A percentile compares a stretch with the other conserved stretches of the same genome.
phyloP scores from a whole-genome alignment of 2,888 invertebrate species.

The Anagyrus pseudococci region DNA sequence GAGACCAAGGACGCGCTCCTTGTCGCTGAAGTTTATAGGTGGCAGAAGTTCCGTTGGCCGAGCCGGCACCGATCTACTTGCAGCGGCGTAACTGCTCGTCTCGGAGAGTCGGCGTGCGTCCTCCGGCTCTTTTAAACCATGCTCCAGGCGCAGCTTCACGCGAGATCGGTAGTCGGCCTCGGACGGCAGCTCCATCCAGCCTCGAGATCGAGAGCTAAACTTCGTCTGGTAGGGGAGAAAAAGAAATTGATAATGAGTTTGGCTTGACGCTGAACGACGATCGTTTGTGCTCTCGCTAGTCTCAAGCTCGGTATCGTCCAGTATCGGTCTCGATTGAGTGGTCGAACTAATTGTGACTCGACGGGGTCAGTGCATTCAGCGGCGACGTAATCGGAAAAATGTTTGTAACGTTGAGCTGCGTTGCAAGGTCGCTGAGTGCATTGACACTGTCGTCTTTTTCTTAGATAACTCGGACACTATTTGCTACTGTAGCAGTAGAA shows the following conservation, averaged over 20 bases:
- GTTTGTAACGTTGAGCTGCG: no score
- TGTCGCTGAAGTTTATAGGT: constrained; percentile 61
- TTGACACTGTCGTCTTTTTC: no score
- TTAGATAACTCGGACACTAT: background rate
- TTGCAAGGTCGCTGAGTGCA: no score
- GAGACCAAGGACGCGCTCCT: constrained; percentile 60
- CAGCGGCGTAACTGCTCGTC: constrained; percentile 45
- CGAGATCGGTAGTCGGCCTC: constrained; percentile 66
- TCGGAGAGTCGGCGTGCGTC: constrained; percentile 49
- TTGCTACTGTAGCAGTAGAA: constrained; percentile 17
- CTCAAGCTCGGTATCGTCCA: constrained; percentile 9
- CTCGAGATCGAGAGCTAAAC: constrained; percentile 81
- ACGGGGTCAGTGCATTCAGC: background rate
- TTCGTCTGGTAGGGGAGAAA: constrained; percentile 70
- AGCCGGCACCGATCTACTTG: constrained; percentile 44
- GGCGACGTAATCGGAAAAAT: no score
- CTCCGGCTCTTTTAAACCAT: constrained; percentile 62
- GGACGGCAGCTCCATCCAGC: constrained; percentile 75
- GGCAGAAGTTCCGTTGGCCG: constrained; percentile 52
- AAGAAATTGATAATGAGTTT: constrained; percentile 3
- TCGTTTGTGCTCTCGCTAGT: constrained; percentile 10
- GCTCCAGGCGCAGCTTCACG: constrained; percentile 70
- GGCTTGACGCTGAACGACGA: background rate
- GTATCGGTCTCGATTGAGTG: background rate
- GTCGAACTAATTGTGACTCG: no score